phyloP scores from a whole-genome alignment of 2,113 vertebrate genomes.

The Elachura formosa region DNA sequence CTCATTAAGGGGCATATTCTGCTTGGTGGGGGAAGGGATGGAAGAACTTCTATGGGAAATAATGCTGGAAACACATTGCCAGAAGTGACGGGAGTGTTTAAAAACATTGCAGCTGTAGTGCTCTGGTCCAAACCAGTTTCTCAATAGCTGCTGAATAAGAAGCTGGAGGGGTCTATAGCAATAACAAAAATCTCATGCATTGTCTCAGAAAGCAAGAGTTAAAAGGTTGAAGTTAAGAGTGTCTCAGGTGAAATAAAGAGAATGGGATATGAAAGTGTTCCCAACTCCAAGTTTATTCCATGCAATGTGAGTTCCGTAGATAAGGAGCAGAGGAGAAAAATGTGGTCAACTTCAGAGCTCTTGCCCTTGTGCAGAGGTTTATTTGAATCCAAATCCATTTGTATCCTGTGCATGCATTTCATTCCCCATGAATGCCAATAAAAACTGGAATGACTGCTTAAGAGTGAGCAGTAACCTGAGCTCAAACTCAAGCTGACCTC shows the following conservation, averaged over 20 bases:
- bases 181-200: accelerated
- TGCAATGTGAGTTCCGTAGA: background rate
- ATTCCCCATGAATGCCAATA: background rate
- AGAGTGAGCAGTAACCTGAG: background rate
- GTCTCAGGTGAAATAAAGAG: background rate
- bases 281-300: background rate
- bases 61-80: background rate
- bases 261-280: background rate
- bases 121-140: background rate
- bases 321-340: background rate
- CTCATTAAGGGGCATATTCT: background rate
- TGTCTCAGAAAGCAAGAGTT: background rate
- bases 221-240: background rate
- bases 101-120: background rate
- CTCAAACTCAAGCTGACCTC: background rate
- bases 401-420: background rate
- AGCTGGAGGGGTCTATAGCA: background rate
- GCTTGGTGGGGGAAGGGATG: background rate
- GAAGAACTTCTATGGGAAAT: background rate
- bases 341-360: background rate
- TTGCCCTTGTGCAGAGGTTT: background rate
- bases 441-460: background rate
- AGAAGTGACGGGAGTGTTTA: background rate
- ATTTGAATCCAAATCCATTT: background rate
- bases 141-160: background rate